Evolutionary conservation across 2,888 invertebrate species (phyloP).

Genomic region (Phaedon cochleariae): DNA sequence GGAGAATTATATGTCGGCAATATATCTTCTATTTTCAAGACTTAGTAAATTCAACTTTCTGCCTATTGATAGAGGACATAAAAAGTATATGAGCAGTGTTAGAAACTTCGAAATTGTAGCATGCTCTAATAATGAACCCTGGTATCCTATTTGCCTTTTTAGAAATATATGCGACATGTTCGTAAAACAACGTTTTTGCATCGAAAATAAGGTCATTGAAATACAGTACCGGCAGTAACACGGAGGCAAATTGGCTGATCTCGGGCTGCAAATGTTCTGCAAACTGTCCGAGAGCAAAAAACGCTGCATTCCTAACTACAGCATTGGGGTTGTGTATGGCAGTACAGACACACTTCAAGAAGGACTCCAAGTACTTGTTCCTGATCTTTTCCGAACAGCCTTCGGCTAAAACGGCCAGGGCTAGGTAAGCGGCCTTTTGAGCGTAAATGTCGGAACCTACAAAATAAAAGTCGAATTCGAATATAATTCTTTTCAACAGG

Average conservation of each 20-base stretch:
- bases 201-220: too few species aligned
- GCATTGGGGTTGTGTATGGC: constrained; percentile 73
- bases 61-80: too few species aligned
- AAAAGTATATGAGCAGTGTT: too few species aligned
- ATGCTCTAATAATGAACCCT: too few species aligned
- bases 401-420: constrained; percentile 79
- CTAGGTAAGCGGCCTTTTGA: constrained; percentile 76
- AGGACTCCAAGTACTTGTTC: constrained; percentile 73
- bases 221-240: constrained; percentile 75
- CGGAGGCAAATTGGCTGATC: constrained; percentile 75
- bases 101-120: too few species aligned
- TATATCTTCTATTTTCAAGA: too few species aligned
- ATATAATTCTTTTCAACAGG: neutral
- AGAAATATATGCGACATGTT: too few species aligned
- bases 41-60: too few species aligned
- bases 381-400: constrained; percentile 81
- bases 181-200: too few species aligned
- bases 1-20: too few species aligned
- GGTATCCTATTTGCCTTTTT: too few species aligned
- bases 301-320: constrained; percentile 76
- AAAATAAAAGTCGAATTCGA: too few species aligned
- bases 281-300: constrained; percentile 83
- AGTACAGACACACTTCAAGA: constrained; percentile 74
- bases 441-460: constrained; percentile 65
- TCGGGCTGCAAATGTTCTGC: constrained; percentile 78